Evolutionary conservation across 1,140 invertebrate species (phyloP), one percentile per base, ranked within the genome.

Genomic region (Melipona quadrifasciata): DNA sequence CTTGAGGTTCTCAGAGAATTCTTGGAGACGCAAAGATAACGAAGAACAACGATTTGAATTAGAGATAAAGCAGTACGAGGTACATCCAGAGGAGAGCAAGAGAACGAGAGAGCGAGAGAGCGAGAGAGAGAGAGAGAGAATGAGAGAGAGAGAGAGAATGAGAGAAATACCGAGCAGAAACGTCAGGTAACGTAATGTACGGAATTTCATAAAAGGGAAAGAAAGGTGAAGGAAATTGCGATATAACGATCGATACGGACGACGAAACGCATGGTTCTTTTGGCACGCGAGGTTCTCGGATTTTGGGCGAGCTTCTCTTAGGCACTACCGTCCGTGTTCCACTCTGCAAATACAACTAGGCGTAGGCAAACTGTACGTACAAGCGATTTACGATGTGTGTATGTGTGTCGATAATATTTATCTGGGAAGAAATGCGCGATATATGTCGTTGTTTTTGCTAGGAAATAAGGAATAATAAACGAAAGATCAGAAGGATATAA

Each of bases 241-340:
- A 24, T 31, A 51, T 10, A 24, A 67, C 1, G 67, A 80, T 57
- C 24, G 47, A 24, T 17, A 58, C n/a, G 24, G 47, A 24, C 6
- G n/a, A 58, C n/a, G 51, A 64, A 75, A 87, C 14, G 73, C 17
- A 47, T 6, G 17, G 31, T 75, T 76, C 51, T 78, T 24, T 74
- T 51, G 81, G 53, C 27, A 72, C 64, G 72, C 53, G 78, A 31
- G 76, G 67, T 70, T 76, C 57, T 87, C 72, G 87, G 84, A 84
- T 87, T 82, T 90, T 82, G 82, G 61, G 51, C 82, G 84, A 83
- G 70, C 68, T 82, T 80, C 71, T 84, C 65, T 88, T 88, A 90
- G 82, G 84, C 86, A 84, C 76, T 88, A 88, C 89, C 89, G 89
- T 90, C 89, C 89, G 86, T 86, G 58, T 88, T 88, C 79, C 76